These are phyloP conservation scores for Colostygia pectinataria DNA, from an alignment of 2,888 invertebrate genomes.

Conservation along the genomic window DNA sequence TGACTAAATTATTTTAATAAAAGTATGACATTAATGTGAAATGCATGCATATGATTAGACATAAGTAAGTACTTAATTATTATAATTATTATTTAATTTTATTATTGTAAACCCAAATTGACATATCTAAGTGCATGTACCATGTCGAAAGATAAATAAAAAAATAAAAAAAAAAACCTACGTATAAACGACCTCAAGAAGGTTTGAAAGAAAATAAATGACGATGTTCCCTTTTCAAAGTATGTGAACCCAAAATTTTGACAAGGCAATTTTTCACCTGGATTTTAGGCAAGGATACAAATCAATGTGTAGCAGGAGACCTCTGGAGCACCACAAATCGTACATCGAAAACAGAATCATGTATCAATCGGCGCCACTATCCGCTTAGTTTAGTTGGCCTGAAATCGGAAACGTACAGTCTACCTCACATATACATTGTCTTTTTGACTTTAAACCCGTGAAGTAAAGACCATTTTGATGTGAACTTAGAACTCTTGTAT, in stretches of 20 bases:
- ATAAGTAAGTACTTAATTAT: no score
- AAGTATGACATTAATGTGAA: no score
- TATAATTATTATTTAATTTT: no score
- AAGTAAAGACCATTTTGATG: slow-evolving; percentile 7
- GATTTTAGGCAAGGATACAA: slow-evolving; percentile 26
- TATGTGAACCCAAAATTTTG: slow-evolving; percentile 14
- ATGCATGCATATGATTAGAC: no score
- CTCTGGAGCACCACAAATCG: slow-evolving; percentile 30
- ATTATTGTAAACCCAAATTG: no score
- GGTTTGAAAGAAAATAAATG: slow-evolving; percentile 1
- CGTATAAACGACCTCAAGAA: no score
- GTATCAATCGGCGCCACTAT: slow-evolving; percentile 46
- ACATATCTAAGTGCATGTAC: no score
- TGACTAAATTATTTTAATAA: no score
- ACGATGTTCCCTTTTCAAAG: slow-evolving; percentile 8
- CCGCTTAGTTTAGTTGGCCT: slow-evolving; percentile 32
- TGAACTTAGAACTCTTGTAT: not conserved
- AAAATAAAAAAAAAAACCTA: no score
- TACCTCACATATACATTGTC: slow-evolving; percentile 1
- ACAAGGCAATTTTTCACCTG: slow-evolving; percentile 20
- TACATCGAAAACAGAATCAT: slow-evolving; percentile 48
- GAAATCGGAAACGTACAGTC: slow-evolving; percentile 33
- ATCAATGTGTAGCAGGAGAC: slow-evolving; percentile 32
- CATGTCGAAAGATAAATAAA: no score
- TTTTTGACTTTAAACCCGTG: slow-evolving; percentile 3